These are phyloP conservation scores for Rhipidura dahli DNA, from an alignment of 2,113 vertebrate species.

Conservation along the genomic window DNA sequence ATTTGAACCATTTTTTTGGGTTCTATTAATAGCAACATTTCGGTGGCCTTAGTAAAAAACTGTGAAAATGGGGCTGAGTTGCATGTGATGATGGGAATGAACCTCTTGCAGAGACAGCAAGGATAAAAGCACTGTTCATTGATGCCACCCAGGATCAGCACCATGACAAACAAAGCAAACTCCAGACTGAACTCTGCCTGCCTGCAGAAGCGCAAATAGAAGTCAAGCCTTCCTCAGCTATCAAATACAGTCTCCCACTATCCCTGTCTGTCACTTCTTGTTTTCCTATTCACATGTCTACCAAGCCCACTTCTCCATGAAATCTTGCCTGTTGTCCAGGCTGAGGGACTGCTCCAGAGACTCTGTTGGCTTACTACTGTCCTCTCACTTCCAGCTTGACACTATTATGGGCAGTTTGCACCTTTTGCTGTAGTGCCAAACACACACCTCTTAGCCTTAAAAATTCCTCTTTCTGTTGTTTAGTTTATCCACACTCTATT, in stretches of 20 bases:
- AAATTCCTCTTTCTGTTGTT: not conserved
- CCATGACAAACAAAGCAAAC: not conserved
- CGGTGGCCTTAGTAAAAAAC: not conserved
- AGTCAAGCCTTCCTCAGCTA: not conserved
- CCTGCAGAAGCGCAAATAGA: not conserved
- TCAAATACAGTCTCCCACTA: not conserved
- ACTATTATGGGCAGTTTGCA: not conserved
- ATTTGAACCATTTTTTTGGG: not conserved
- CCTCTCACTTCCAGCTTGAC: not conserved
- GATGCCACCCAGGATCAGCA: not conserved
- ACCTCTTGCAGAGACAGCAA: not conserved
- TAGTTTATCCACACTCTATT: not conserved
- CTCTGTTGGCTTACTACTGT: not conserved
- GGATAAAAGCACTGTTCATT: not conserved
- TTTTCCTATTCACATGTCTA: not conserved
- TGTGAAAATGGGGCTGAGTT: not conserved
- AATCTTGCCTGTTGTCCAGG: rapidly evolving
- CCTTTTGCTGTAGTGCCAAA: not conserved
- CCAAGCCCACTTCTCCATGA: not conserved
- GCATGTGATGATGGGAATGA: not conserved
- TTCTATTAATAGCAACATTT: not conserved
- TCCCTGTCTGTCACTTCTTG: not conserved
- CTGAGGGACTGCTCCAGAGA: not conserved
- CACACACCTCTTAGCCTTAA: not conserved
- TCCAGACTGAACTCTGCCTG: not conserved